Conservation (phyloP, 2,888 invertebrate species). For the Tetragnatha montana region DNA sequence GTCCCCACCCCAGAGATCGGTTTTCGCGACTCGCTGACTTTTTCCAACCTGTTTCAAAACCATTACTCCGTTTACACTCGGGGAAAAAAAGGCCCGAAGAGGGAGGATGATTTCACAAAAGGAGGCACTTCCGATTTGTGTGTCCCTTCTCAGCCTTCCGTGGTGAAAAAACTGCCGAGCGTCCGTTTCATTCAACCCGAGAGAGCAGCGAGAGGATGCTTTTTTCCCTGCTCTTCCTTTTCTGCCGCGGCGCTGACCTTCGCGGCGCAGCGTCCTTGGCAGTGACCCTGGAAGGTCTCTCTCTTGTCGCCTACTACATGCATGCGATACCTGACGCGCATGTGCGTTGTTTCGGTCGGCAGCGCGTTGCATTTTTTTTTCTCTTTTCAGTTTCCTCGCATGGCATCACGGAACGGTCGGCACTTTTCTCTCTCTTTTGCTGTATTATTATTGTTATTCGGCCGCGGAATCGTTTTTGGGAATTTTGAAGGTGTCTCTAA, state of each 20-base stretch:
- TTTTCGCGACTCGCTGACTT: not conserved
- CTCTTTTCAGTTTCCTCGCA: not conserved
- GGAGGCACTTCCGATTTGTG: slow-evolving; percentile 38
- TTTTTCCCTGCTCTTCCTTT: slow-evolving; percentile 57
- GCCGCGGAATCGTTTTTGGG: too few relatives aligned
- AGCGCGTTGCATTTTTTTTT: not conserved
- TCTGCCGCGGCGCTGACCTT: slow-evolving; percentile 52
- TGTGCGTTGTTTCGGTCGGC: slow-evolving; percentile 53
- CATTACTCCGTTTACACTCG: not conserved
- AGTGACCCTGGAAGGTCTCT: slow-evolving; percentile 60
- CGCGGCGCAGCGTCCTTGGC: slow-evolving; percentile 42
- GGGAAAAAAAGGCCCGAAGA: not conserved
- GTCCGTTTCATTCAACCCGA: slow-evolving; percentile 53
- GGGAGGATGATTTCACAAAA: not conserved
- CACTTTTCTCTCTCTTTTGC: not conserved
- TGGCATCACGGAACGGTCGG: not conserved
- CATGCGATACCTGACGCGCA: slow-evolving; percentile 48
- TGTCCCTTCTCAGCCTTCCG: slow-evolving; percentile 29
- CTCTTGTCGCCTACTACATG: slow-evolving; percentile 27
- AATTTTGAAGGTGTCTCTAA: too few relatives aligned
- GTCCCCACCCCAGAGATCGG: too few relatives aligned
- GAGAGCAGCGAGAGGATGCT: slow-evolving; percentile 47
- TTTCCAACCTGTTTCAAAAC: not conserved
- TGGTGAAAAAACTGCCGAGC: slow-evolving; percentile 1
- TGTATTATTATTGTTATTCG: too few relatives aligned